A percentile compares a stretch with the other conserved stretches of the same genome.
phyloP scores from a whole-genome alignment of 2,797 vertebrate genomes.

The Chelonia mydas region DNA sequence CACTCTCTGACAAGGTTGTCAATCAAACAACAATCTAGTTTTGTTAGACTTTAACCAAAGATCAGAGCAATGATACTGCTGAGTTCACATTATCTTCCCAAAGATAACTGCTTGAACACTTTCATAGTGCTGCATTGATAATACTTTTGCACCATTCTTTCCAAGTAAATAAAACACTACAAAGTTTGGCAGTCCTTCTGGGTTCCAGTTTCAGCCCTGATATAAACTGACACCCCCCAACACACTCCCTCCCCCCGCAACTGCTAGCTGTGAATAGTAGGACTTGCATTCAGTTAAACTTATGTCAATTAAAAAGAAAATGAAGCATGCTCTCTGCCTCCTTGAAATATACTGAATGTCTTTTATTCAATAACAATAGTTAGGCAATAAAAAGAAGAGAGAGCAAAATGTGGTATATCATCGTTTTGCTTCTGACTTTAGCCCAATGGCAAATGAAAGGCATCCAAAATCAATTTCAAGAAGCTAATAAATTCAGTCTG shows the following conservation, averaged over 20 bases:
- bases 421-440: slow-evolving; percentile 74
- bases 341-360: slow-evolving; percentile 54
- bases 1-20: slow-evolving; percentile 82
- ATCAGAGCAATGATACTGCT: slow-evolving; percentile 84
- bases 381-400: slow-evolving; percentile 74
- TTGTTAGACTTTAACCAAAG: slow-evolving; percentile 80
- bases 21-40: slow-evolving; percentile 82
- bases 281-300: slow-evolving; percentile 27
- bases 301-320: slow-evolving; percentile 61
- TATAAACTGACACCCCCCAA: background rate
- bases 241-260: background rate
- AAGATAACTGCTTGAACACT: slow-evolving; percentile 73
- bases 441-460: slow-evolving; percentile 79
- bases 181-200: slow-evolving; percentile 47
- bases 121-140: slow-evolving; percentile 67
- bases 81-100: slow-evolving; percentile 80
- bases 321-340: slow-evolving; percentile 38
- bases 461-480: slow-evolving; percentile 81
- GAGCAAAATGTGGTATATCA: slow-evolving; percentile 69
- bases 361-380: slow-evolving; percentile 73
- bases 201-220: background rate
- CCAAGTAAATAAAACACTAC: slow-evolving; percentile 65
- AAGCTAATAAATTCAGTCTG: slow-evolving; percentile 75
- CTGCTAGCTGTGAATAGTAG: slow-evolving; percentile 6
- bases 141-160: slow-evolving; percentile 72